Evolutionary conservation across 2,888 invertebrate species (phyloP).

Genomic region (Thereva unica): DNA sequence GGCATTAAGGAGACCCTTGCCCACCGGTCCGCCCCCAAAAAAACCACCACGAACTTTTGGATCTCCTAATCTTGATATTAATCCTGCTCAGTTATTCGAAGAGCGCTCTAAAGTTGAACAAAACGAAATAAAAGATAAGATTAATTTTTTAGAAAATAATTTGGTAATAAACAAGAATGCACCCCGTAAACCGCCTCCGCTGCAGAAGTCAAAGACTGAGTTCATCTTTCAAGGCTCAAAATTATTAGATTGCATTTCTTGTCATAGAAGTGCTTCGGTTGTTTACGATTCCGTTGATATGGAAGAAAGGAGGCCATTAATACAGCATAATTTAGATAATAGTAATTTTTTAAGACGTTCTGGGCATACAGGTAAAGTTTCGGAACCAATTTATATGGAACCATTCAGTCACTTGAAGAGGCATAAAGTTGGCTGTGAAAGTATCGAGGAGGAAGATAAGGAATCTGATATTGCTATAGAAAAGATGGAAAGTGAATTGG

Average conservation of each 20-base stretch:
- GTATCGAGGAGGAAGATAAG: slow-evolving; percentile 10
- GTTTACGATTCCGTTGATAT: slow-evolving; percentile 45
- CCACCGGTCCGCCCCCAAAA: slow-evolving; percentile 72
- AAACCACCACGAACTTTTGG: slow-evolving; percentile 73
- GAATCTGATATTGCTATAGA: slow-evolving; percentile 26
- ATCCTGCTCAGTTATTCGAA: slow-evolving; percentile 27
- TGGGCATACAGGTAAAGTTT: slow-evolving; percentile 33
- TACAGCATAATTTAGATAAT: slow-evolving; percentile 37
- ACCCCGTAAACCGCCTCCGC: slow-evolving; percentile 45
- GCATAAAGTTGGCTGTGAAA: background rate
- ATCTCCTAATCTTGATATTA: slow-evolving; percentile 37
- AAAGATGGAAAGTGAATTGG: background rate
- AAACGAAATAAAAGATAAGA: slow-evolving; percentile 45
- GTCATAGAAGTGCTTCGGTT: slow-evolving; percentile 44
- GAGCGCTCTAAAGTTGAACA: slow-evolving; percentile 10
- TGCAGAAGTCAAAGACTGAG: slow-evolving; percentile 46
- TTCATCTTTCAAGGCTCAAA: slow-evolving; percentile 44
- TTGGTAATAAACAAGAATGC: slow-evolving; percentile 46
- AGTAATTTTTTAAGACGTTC: slow-evolving; percentile 27
- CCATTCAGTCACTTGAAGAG: slow-evolving; percentile 46
- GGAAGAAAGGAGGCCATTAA: slow-evolving; percentile 41
- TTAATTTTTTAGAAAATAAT: slow-evolving; percentile 45
- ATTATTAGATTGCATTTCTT: slow-evolving; percentile 45
- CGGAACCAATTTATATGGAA: slow-evolving; percentile 49
- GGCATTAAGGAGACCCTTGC: slow-evolving; percentile 69